Evolutionary conservation across 1,140 invertebrate species (phyloP), one percentile per base, ranked within the genome.

Genomic region (Leptinotarsa defecta): DNA sequence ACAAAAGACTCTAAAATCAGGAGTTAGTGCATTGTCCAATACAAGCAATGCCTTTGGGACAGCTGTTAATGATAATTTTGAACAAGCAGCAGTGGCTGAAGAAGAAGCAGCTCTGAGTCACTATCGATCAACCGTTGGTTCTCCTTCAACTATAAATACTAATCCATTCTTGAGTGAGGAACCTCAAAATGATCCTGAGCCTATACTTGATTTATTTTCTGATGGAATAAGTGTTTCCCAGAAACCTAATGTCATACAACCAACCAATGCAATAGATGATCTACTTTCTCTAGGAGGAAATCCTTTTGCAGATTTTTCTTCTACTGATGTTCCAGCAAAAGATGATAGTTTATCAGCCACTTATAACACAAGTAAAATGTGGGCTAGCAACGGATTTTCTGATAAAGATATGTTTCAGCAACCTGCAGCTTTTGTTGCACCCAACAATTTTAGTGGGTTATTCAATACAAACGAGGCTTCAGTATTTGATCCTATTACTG

Each of bases 101-200:
- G 97, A 98, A 87, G 96, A 97, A 86, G 94, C 95, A 22, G 94
- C 93, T 61, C 92, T 98, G 88, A 97, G 95, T 87, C 95, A 97
- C 84, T 95, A 97, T 83, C 98, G 96, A 91, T 96, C 93, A 64
- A 94, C 93, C 86, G 90, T 94, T 72, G 92, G 92, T 78, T 94
- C 93, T 69, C 93, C 93, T 17, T 91, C 91, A 70, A 81, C 82
- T 69, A 87, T 89, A 73, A 91, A 89, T 82, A 96, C 94, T 82
- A 96, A 96, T 89, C 95, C 95, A 76, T 97, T 97, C 88, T 89
- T 96, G 77, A 92, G 91, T 80, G 88, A 88, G 52, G 88, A 88
- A 70, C 76, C 80, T 13, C 79, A 83, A 20, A 84, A 80, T 76
- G 88, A 88, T 34, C 78, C 85, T 48, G 92, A 93, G 83, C 91